These are phyloP conservation scores for Ameiurus melas DNA, from an alignment of 2,113 vertebrate genomes.

Conservation along the genomic window DNA sequence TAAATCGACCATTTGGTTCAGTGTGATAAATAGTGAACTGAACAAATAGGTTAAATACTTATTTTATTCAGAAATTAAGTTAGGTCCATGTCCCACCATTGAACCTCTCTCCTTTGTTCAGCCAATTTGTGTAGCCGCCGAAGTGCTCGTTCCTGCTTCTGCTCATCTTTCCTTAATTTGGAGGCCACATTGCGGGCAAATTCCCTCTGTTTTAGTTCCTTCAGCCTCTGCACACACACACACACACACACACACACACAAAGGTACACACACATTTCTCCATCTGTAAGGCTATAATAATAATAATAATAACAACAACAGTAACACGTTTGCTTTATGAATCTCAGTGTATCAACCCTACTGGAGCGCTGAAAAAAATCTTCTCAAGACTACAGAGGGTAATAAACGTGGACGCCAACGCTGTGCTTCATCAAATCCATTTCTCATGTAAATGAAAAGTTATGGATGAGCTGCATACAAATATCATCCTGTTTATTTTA, in stretches of 20 bases:
- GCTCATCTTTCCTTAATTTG: conserved; percentile 83
- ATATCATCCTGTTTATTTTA: background rate
- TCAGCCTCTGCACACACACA: conserved; percentile 77
- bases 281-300: background rate
- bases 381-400: conserved; percentile 23
- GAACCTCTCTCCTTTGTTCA: conserved; percentile 63
- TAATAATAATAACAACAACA: background rate
- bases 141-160: conserved; percentile 85
- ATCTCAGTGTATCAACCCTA: background rate
- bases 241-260: background rate
- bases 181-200: conserved; percentile 87
- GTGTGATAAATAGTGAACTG: no score
- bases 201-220: conserved; percentile 89
- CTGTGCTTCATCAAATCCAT: conserved; percentile 43
- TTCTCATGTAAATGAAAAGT: conserved; percentile 21
- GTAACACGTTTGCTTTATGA: background rate
- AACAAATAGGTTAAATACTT: background rate
- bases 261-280: background rate
- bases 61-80: background rate
- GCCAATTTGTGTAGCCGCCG: conserved; percentile 83
- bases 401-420: conserved; percentile 42
- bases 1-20: background rate
- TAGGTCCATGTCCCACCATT: conserved; percentile 37
- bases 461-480: conserved; percentile 1
- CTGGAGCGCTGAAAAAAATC: conserved; percentile 9